phyloP scores from a whole-genome alignment of 1,140 invertebrate species.

The Oreohelix idahoensis region DNA sequence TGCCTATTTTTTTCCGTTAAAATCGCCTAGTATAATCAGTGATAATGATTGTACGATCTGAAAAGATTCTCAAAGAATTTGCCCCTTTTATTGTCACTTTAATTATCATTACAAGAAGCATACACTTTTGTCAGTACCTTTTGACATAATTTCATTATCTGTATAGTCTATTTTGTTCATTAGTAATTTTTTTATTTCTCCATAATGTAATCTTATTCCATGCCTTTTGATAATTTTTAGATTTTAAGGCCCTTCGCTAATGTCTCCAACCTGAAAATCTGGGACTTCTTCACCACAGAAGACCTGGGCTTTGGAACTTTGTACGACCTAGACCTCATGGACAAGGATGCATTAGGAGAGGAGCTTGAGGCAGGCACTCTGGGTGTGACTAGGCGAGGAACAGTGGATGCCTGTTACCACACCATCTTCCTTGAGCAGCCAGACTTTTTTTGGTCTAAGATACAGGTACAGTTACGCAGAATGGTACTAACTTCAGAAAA shows the following conservation, averaged over 20 bases:
- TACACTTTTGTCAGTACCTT: too few relatives aligned
- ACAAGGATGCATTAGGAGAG: constrained; percentile 59
- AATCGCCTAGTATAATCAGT: too few relatives aligned
- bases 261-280: constrained; percentile 88
- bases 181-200: too few relatives aligned
- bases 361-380: constrained; percentile 58
- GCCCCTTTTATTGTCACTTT: too few relatives aligned
- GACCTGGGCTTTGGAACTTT: constrained; percentile 91
- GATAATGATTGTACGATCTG: too few relatives aligned
- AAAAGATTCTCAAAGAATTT: too few relatives aligned
- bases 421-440: constrained; percentile 85
- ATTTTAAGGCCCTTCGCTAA: constrained; percentile 90
- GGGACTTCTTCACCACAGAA: constrained; percentile 94
- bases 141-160: too few relatives aligned
- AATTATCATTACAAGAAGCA: too few relatives aligned
- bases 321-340: constrained; percentile 89
- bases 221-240: too few relatives aligned
- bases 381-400: constrained; percentile 53
- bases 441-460: constrained; percentile 86
- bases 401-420: constrained; percentile 83
- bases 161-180: too few relatives aligned
- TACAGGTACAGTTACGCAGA: constrained; percentile 76
- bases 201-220: background rate
- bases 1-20: too few relatives aligned
- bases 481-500: too few relatives aligned